Base-by-base conservation (phyloP, 92 coral and sea anemone species). In the Desmophyllum pertusum region DNA sequence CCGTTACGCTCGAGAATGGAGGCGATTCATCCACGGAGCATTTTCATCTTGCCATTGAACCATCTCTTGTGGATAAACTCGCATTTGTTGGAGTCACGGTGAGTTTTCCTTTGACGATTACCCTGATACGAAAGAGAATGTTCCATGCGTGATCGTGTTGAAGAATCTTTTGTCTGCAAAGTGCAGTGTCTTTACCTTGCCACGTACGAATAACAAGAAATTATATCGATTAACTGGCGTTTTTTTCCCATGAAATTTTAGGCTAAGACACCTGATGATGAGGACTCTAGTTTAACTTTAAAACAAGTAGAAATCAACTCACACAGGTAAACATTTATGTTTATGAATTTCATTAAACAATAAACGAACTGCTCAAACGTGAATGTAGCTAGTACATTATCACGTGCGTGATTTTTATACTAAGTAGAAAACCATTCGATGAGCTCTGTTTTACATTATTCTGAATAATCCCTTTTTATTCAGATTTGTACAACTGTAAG, bases 51-150 rank as follows among this genome's bases (percentile, higher is more conserved):
- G 93, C 97, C 38, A 80, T 97, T 64, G 99, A 97, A 78, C 98
- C 98, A 77, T 81, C 93, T 59, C 80, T 97, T 59, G 94, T 93
- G 75, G 95, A 97, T 71, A 92, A 92, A 69, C 93, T 94, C 18
- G 98, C 99, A 27, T 90, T 83, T 75, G 82, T 94, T 38, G 90
- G 95, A 83, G 93, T 89, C 48, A 66, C 93, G 91, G 99, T 97
- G 76, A 91, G 98, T 89, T 33, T 71, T 65, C 37, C 61, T 30
- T 14, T 36, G 40, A 17, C 18, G 6, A 17, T n/a, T 25, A 0
- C 7, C 29, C 23, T 80, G 27, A 18, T 63, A 40, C 57, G 39
- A 33, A 27, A 55, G 39, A 13, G 43, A 72, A 38, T 65, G 43
- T 18, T 85, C 71, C 74, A 66, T 35, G 65, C 21, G 81, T 50